Base-by-base conservation (phyloP, 1,140 invertebrate genomes). In the Temnothorax longispinosus region DNA sequence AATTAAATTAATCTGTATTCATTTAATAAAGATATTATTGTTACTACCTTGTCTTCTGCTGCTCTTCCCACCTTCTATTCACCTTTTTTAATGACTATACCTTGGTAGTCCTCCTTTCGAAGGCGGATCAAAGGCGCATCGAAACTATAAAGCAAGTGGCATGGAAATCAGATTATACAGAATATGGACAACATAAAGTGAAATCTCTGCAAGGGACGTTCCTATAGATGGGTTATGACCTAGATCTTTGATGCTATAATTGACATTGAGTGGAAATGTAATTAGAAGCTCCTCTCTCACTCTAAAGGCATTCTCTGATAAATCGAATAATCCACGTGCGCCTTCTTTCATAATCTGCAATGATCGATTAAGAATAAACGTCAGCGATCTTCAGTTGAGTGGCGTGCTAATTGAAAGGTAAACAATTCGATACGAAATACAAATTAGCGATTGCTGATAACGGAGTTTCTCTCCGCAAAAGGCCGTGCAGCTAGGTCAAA, bases 151-250 rank as follows among this genome's bases (percentile, higher is more conserved):
- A 41, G 65, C 76, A 64, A 91, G 87, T 90, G 75, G 60, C 56
- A 64, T 15, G 85, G 62, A 81, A 90, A 90, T 84, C 62, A 88
- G 74, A 81, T 90, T 90, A 82, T 44, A 21, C 41, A n/a, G 58
- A 88, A 88, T 72, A 88, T 85, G 76, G 72, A 69, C 65, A 80
- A 89, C 80, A 87, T 89, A 81, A 90, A 85, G 89, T 85, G 74
- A 56, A 41, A 32, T 54, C 65, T 56, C 47, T 54, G 65, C 27
- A 21, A 75, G 75, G 38, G 78, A 56, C 69, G 62, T 87, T 89
- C 65, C 88, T 80, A 74, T 80, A 75, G 78, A 54, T 78, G 4
- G 58, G 65, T 87, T 90, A 87, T 78, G 69, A 84, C 69, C 69
- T 60, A 56, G 88, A 90, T 90, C 85, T 78, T 62, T 78, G 89